These are phyloP conservation scores for Campylomormyrus tamandua DNA, from an alignment of 2,113 vertebrate species.

Conservation along the genomic window DNA sequence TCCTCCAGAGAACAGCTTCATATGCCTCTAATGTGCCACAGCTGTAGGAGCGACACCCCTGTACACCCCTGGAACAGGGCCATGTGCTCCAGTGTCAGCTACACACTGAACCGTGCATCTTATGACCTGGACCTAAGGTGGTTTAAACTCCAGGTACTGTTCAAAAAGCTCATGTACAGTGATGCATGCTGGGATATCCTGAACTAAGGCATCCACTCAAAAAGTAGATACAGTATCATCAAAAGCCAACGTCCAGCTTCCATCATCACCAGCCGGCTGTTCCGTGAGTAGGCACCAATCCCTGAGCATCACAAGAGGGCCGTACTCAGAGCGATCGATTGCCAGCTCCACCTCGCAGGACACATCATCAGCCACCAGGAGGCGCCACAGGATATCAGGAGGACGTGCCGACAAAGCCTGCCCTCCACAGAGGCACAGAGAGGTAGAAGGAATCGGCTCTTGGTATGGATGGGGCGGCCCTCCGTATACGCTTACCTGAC, in stretches of 20 bases:
- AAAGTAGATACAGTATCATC: background rate
- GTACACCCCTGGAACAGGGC: background rate
- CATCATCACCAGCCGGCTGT: background rate
- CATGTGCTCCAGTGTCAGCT: background rate
- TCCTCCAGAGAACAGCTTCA: background rate
- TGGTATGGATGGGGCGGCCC: background rate
- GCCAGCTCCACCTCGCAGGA: background rate
- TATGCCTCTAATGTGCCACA: background rate
- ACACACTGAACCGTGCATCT: background rate
- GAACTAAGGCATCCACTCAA: background rate
- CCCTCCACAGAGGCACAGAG: background rate
- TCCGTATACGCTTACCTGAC: conserved; percentile 66
- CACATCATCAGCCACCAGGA: background rate
- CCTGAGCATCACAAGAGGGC: background rate
- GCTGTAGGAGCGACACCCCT: background rate
- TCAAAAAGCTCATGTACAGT: background rate
- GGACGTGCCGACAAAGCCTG: background rate
- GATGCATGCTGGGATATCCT: background rate
- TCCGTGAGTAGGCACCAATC: background rate
- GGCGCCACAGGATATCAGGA: background rate
- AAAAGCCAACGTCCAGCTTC: background rate
- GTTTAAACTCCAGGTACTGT: background rate
- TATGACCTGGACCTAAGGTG: background rate
- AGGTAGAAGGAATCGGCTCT: background rate
- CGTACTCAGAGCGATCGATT: background rate